Percentiles rank a stretch among this genome's conserved stretches.
phyloP scores from a whole-genome alignment of 1,140 invertebrate genomes.

The Condylostylus longicornis region DNA sequence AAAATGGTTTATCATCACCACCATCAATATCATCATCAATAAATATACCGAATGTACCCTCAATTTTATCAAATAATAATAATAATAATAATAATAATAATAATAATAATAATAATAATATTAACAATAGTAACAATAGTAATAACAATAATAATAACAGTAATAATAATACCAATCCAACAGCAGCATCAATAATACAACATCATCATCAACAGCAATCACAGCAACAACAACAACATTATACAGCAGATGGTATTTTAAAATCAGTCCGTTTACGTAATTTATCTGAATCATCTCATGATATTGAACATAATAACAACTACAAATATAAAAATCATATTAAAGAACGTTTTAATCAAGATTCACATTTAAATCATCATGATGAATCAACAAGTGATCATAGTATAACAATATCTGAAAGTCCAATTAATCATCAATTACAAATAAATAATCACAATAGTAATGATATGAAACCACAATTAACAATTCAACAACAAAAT shows the following conservation, averaged over 20 bases:
- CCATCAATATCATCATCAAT: slow-evolving; percentile 1
- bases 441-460: no score
- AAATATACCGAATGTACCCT: no score
- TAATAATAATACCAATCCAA: no score
- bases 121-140: no score
- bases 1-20: slow-evolving; percentile 1
- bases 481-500: no score
- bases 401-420: slow-evolving; percentile 6
- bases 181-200: no score
- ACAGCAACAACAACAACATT: slow-evolving; percentile 18
- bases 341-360: slow-evolving; percentile 61
- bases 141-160: no score
- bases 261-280: slow-evolving; percentile 25
- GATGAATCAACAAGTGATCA: slow-evolving; percentile 29
- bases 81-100: no score
- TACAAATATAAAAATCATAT: slow-evolving; percentile 95
- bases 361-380: slow-evolving; percentile 22
- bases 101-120: no score
- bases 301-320: slow-evolving; percentile 37
- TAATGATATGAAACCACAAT: no score
- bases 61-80: no score
- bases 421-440: no score
- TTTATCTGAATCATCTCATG: slow-evolving; percentile 34
- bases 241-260: slow-evolving; percentile 16
- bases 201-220: slow-evolving; percentile 21